These are phyloP conservation scores for Gopherus evgoodei DNA, from an alignment of 2,113 vertebrate genomes.

Conservation along the genomic window DNA sequence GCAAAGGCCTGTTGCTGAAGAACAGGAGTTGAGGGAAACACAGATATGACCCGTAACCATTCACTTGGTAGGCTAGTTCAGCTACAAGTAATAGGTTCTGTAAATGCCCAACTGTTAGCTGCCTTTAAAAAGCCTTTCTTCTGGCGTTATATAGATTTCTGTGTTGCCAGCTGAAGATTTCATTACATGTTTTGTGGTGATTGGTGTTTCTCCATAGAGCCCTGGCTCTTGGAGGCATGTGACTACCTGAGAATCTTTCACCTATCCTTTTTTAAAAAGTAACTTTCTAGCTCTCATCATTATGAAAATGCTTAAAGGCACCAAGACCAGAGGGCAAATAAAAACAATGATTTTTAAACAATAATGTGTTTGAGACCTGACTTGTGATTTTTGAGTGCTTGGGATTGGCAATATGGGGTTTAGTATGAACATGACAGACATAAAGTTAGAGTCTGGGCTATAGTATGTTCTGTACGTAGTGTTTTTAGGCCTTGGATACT, in stretches of 20 bases:
- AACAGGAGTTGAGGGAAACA: background rate
- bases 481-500: background rate
- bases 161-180: background rate
- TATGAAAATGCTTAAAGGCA: background rate
- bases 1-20: background rate
- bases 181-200: background rate
- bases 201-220: background rate
- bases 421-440: rapidly evolving
- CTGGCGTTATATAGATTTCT: background rate
- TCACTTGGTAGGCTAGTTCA: background rate
- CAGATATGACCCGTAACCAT: background rate
- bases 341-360: background rate
- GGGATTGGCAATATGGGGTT: background rate
- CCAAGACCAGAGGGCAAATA: background rate
- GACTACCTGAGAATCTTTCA: too few species aligned
- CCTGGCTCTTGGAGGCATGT: background rate
- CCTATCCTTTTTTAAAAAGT: too few species aligned
- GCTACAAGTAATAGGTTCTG: background rate
- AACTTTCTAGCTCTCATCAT: background rate
- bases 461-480: background rate
- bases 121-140: background rate
- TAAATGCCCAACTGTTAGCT: background rate
- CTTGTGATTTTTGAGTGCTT: background rate
- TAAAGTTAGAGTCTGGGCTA: rapidly evolving
- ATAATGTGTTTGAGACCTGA: background rate